Base-by-base conservation (phyloP, 2,113 vertebrate genomes). In the Platysteira castanea region DNA sequence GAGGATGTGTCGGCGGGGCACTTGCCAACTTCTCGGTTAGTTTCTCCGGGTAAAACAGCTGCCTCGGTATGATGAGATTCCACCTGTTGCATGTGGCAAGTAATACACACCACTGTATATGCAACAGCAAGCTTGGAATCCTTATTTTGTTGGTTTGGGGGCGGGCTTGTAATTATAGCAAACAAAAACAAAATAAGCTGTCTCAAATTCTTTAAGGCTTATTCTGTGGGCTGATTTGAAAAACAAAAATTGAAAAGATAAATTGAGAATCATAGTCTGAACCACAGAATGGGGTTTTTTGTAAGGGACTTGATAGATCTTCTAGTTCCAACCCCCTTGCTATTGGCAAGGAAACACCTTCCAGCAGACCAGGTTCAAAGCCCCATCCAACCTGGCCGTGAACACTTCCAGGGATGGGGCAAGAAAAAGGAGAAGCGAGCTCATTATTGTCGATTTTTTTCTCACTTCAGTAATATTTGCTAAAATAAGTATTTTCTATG, bases 1-100 rank as follows among this genome's bases (percentile, higher is more conserved):
- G 8, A 7, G 76, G n/a, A 16, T 37, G 21, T 2, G 23, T 0
- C 60, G 1, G 46, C n/a, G 27, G 8, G 64, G 3, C 42, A 15
- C 52, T 69, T 11, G 42, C 11, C 39, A 89, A 87, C 93, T 96
- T 97, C 84, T 41, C 68, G 4, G 0, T 5, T 44, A 90, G 61
- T 54, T 92, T 33, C 30, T 39, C 68, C 30, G 5, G 31, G 23
- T 23, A 8, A 37, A 70, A 30, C 27, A 30, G 19, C 37, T 10
- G 31, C 83, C 74, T 92, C 39, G 10, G 52, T 19, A 31, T 13
- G 5, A 6, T 1, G 46, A 69, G 87, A 31, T 18, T 13, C 14
- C 9, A 59, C 20, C 46, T 71, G 19, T 49, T 70, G 52, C 44
- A 1, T 30, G 59, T 82, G 47, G 54, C 33, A 30, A 52, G 46